Conservation (phyloP, 2,113 vertebrate species). For the Andinoacara biseriatus region DNA sequence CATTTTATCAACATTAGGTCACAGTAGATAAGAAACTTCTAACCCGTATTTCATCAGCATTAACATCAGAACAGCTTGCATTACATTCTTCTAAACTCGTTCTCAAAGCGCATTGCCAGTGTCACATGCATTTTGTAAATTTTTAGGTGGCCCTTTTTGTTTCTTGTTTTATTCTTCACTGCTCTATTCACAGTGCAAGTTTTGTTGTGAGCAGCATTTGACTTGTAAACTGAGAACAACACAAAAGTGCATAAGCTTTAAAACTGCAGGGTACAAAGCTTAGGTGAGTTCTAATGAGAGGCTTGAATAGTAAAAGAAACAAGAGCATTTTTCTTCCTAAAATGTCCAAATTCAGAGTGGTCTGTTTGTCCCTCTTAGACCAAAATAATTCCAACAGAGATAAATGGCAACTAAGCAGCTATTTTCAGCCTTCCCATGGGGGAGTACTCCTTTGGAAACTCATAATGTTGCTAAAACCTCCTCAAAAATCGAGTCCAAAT, state of each 20-base stretch:
- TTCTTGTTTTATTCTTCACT: neutral
- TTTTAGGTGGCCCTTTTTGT: neutral
- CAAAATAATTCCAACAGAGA: constrained; percentile 49
- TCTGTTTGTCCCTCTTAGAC: constrained; percentile 45
- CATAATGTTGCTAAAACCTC: neutral
- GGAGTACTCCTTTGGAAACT: constrained; percentile 22
- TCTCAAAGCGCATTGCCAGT: neutral
- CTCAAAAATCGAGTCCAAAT: neutral
- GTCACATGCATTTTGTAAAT: neutral
- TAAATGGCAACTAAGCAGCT: constrained; percentile 6
- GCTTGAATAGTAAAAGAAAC: constrained; percentile 7
- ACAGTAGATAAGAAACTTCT: constrained; percentile 25
- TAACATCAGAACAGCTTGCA: neutral
- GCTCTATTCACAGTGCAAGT: neutral
- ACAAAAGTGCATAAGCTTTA: constrained; percentile 13
- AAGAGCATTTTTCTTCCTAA: constrained; percentile 70
- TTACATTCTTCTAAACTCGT: neutral
- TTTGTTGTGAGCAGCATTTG: neutral
- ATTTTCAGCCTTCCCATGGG: constrained; percentile 7
- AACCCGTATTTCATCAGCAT: constrained; percentile 8
- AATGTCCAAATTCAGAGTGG: constrained; percentile 54
- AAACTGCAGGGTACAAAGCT: constrained; percentile 33
- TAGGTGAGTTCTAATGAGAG: neutral
- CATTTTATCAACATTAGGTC: constrained; percentile 24
- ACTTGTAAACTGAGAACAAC: neutral